Percentiles rank a stretch among this genome's conserved stretches.
Evolutionary conservation across 2,888 invertebrate species (phyloP).

Genomic region (Tenthredo amoena): DNA sequence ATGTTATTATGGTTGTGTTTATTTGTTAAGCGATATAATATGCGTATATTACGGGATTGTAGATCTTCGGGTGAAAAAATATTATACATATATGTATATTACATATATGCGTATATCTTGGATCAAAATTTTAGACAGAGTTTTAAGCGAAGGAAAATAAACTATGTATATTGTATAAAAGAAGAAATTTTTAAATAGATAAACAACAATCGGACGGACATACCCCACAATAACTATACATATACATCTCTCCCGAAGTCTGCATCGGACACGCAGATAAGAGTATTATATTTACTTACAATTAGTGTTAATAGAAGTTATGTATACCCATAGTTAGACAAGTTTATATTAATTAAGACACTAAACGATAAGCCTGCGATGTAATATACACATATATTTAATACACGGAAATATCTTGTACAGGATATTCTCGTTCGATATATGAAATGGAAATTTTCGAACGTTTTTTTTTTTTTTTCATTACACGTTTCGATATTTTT

Average conservation of each 20-base stretch:
- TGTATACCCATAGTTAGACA: not conserved
- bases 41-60: not conserved
- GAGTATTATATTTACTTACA: constrained; percentile 34
- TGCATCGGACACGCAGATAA: not conserved
- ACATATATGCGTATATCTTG: not conserved
- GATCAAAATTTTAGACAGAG: not conserved
- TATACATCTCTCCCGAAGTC: not conserved
- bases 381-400: constrained; percentile 19
- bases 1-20: constrained; percentile 51
- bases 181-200: not conserved
- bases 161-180: not conserved
- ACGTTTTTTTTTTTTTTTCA: not conserved
- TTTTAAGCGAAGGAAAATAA: not conserved
- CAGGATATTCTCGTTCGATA: constrained; percentile 21
- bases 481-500: not conserved
- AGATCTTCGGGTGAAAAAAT: not conserved
- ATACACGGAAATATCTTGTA: constrained; percentile 19
- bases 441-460: not conserved
- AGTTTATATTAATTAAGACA: constrained; percentile 29
- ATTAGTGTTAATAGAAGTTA: not conserved
- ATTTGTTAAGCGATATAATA: constrained; percentile 23
- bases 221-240: too few relatives aligned
- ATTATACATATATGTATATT: not conserved
- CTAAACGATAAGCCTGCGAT: not conserved
- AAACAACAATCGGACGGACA: not conserved